Evolutionary conservation across 2,797 vertebrate genomes (phyloP), one percentile per base, ranked within the genome.

Genomic region (Sebastes itinus): DNA sequence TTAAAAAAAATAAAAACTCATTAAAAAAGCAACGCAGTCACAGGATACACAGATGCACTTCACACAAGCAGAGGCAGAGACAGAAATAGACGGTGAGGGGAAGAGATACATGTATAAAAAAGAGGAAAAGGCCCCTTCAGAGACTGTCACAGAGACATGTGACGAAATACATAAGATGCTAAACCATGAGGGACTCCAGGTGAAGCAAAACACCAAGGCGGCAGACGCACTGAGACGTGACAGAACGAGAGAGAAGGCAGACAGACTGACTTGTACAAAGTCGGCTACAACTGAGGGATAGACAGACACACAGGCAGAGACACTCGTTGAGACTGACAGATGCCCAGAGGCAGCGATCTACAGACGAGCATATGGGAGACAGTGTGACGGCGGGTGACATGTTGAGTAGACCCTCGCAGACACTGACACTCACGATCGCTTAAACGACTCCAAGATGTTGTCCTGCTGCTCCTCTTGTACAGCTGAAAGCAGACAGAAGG

Each of bases 371-470:
- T 85, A 82, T 77, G 87, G 65, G 75, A 87, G 85, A 77, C 81
- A 62, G 80, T 52, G 84, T 89, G 88, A 90, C 77, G 72, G 88
- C 75, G 70, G 88, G 78, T 81, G 90, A 90, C 89, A 87, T 63
- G 87, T 88, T 72, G 91, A 89, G 83, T 3, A 81, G 83, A 78
- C 72, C 72, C 81, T 62, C 46, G 75, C 81, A 55, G 35, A 62
- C 84, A 56, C 77, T 67, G 84, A 88, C 86, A 96, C 96, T 96
- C 91, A 96, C 96, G 95, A 96, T 94, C 96, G 90, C 86, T 96
- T 96, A 91, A 96, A 96, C 20, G 95, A 89, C 86, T 96, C 95
- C 92, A 96, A 88, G 91, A 96, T 94, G 94, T 96, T 96, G 90
- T 94, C 93, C 88, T 95, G 86, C 89, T 92, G 92, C 84, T 93